phyloP scores from a whole-genome alignment of 2,888 invertebrate species.

The Caradrina kadenii region DNA sequence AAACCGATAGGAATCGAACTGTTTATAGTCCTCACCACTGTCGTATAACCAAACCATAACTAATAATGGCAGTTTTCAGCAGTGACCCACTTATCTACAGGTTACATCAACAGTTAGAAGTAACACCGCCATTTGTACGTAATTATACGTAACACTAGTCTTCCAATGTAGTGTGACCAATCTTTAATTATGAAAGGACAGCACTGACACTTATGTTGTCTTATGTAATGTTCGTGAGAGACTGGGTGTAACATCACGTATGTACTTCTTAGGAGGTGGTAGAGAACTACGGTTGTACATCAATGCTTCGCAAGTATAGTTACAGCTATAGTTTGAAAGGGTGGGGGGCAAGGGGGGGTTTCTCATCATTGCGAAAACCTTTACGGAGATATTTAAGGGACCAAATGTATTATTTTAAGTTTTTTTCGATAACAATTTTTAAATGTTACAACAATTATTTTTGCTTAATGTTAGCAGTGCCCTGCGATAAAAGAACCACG shows the following conservation, averaged over 20 bases:
- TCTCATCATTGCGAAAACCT: too few species aligned
- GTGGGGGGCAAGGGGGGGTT: too few species aligned
- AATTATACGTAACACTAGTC: constrained; percentile 44
- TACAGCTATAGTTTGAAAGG: too few species aligned
- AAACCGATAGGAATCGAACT: too few species aligned
- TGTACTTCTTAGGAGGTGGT: neutral
- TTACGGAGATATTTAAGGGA: too few species aligned
- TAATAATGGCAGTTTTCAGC: constrained; percentile 20
- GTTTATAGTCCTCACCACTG: too few species aligned
- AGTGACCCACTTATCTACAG: constrained; percentile 46
- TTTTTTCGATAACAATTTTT: too few species aligned
- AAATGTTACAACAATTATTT: too few species aligned
- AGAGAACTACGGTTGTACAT: neutral
- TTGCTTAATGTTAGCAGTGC: too few species aligned
- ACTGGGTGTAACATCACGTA: neutral
- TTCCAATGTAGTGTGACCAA: constrained; percentile 41
- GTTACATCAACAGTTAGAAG: constrained; percentile 44
- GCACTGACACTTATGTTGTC: neutral
- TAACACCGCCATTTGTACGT: constrained; percentile 21
- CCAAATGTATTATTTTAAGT: too few species aligned
- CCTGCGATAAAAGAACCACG: too few species aligned
- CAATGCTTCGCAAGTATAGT: too few species aligned
- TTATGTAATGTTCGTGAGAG: neutral
- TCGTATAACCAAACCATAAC: neutral
- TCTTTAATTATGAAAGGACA: constrained; percentile 28